Conservation (phyloP, 1,140 invertebrate species). For the Octopus bimaculoides region DNA sequence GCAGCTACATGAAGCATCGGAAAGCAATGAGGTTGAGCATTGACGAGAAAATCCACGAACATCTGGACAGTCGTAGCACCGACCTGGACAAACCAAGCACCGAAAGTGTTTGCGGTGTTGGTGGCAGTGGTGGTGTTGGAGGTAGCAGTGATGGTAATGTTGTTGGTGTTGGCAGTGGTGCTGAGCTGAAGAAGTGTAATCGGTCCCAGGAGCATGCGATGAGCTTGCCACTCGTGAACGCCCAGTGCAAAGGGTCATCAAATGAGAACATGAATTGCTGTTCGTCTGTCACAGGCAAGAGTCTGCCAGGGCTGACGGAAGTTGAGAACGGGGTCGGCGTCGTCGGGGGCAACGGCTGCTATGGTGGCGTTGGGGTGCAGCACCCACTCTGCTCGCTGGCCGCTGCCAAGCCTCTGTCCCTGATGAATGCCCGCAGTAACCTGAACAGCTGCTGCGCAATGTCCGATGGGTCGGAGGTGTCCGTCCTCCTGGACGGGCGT, state of each 20-base stretch:
- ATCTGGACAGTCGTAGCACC: conserved; percentile 1
- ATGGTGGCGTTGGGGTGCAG: background rate
- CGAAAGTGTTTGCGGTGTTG: too few relatives aligned
- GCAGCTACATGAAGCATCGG: conserved; percentile 13
- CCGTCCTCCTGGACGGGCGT: conserved; percentile 15
- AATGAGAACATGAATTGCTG: conserved; percentile 12
- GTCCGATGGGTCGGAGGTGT: conserved; percentile 19
- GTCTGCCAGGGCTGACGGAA: conserved; percentile 33
- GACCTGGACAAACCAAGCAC: background rate
- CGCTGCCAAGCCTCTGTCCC: conserved; percentile 2
- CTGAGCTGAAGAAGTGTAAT: background rate
- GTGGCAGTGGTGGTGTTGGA: too few relatives aligned
- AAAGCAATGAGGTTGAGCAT: background rate
- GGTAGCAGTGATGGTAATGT: too few relatives aligned
- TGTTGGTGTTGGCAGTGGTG: background rate
- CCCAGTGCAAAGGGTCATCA: conserved; percentile 2
- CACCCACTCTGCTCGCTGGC: background rate
- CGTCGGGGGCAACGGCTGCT: conserved; percentile 11
- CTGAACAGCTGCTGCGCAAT: conserved; percentile 18
- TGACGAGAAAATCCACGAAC: conserved; percentile 5
- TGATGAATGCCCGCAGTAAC: conserved; percentile 14
- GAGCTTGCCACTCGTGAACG: background rate
- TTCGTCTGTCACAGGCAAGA: conserved; percentile 23
- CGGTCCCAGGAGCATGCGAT: background rate
- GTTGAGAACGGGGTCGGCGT: conserved; percentile 42